These are phyloP conservation scores for Lepidurus apus DNA, from an alignment of 1,140 invertebrate species.

Conservation along the genomic window DNA sequence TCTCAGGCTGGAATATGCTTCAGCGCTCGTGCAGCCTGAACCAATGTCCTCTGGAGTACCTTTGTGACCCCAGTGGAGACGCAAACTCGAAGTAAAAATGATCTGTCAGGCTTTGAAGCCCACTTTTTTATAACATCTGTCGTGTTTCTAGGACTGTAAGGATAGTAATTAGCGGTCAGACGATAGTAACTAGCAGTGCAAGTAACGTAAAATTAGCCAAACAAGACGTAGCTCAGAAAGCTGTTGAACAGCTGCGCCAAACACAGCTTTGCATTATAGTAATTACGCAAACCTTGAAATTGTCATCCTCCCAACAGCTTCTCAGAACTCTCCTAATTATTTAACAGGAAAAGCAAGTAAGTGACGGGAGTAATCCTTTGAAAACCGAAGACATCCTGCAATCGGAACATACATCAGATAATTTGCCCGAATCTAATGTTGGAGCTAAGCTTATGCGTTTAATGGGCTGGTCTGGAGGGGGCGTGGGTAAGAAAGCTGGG, in stretches of 20 bases:
- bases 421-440: neutral
- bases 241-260: neutral
- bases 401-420: neutral
- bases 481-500: slow-evolving; percentile 3
- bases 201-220: neutral
- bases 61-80: neutral
- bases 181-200: neutral
- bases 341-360: slow-evolving; percentile 1
- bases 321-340: neutral
- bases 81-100: neutral
- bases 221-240: neutral
- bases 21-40: neutral
- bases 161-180: neutral
- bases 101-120: neutral
- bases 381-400: neutral
- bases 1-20: neutral
- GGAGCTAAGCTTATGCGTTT: slow-evolving; percentile 5
- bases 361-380: neutral
- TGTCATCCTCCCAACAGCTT: neutral
- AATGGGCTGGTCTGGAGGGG: slow-evolving; percentile 10
- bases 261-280: slow-evolving; percentile 5
- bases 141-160: neutral
- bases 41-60: neutral
- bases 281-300: neutral
- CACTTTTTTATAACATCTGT: neutral